phyloP scores from a whole-genome alignment of 1,140 invertebrate genomes.

The Monochamus saltuarius region DNA sequence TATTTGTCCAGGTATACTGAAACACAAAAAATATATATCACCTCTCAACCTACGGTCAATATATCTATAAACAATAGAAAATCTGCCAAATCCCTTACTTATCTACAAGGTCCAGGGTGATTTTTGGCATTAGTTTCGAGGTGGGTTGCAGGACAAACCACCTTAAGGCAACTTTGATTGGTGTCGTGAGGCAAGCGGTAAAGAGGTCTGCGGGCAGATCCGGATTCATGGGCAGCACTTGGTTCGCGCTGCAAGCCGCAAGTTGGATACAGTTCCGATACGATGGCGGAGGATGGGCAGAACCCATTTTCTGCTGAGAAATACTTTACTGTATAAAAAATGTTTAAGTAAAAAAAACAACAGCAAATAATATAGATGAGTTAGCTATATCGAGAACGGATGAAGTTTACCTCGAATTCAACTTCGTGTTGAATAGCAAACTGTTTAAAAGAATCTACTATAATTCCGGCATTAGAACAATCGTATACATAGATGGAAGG shows the following conservation, averaged over 20 bases:
- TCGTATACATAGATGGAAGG: slow-evolving; percentile 99
- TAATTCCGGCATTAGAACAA: slow-evolving; percentile 97
- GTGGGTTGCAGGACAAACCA: slow-evolving; percentile 89
- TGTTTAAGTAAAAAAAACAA: not conserved
- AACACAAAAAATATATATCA: slow-evolving; percentile 24
- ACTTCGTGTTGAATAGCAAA: slow-evolving; percentile 90
- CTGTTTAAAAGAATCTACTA: slow-evolving; percentile 88
- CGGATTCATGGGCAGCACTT: slow-evolving; percentile 95
- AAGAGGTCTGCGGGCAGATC: slow-evolving; percentile 98
- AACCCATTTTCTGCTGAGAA: slow-evolving; percentile 16
- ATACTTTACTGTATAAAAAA: slow-evolving; percentile 6
- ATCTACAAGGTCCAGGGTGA: slow-evolving; percentile 83
- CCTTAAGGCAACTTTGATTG: slow-evolving; percentile 93
- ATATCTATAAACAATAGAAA: not conserved
- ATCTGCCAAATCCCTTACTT: slow-evolving; percentile 65
- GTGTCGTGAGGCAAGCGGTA: slow-evolving; percentile 96
- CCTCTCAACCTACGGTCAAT: too few species aligned
- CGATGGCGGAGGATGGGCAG: slow-evolving; percentile 52
- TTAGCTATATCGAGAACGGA: not conserved
- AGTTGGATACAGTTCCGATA: slow-evolving; percentile 94
- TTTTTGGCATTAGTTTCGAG: slow-evolving; percentile 76
- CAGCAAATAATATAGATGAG: too few species aligned
- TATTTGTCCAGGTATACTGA: slow-evolving; percentile 90
- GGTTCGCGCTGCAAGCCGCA: slow-evolving; percentile 88
- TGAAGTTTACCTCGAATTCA: slow-evolving; percentile 70